Evolutionary conservation across 1,140 invertebrate genomes (phyloP).

Genomic region (Drosophila lacteicornis): DNA sequence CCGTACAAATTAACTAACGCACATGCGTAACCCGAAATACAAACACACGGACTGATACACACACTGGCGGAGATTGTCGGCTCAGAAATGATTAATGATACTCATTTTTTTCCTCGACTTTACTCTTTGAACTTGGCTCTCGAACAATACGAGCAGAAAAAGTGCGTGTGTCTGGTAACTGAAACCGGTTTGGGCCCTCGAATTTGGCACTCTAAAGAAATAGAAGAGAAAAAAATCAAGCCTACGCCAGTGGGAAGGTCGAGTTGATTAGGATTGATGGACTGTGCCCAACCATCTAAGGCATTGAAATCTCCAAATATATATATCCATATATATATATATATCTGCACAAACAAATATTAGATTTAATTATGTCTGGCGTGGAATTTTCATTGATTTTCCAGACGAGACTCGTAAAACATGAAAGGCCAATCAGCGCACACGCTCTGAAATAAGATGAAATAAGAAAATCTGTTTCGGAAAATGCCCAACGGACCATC

Average conservation of each 20-base stretch:
- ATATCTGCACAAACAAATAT: constrained; percentile 14
- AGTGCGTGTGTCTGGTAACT: constrained; percentile 42
- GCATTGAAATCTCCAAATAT: constrained; percentile 1
- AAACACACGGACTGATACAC: not conserved
- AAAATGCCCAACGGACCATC: constrained; percentile 19
- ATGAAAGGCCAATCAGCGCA: constrained; percentile 53
- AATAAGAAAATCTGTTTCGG: constrained; percentile 24
- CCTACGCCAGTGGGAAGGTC: constrained; percentile 19
- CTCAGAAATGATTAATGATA: constrained; percentile 66
- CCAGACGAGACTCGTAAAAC: constrained; percentile 33
- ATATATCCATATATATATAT: not conserved
- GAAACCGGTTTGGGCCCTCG: constrained; percentile 51
- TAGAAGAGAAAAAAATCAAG: constrained; percentile 11
- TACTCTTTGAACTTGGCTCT: constrained; percentile 24
- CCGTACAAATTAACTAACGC: constrained; percentile 80
- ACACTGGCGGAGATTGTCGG: constrained; percentile 16
- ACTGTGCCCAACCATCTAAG: not conserved
- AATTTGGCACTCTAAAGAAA: constrained; percentile 33
- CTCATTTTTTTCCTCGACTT: constrained; percentile 32
- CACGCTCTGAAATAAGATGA: constrained; percentile 24
- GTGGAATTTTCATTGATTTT: constrained; percentile 43
- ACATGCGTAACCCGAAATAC: constrained; percentile 70
- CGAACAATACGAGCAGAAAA: constrained; percentile 10
- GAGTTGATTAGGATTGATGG: constrained; percentile 42
- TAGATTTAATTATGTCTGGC: constrained; percentile 23